A percentile compares a stretch with the other conserved stretches of the same genome.
These are phyloP conservation scores for Cataglyphis livida DNA, from an alignment of 2,888 invertebrate genomes.

Conservation along the genomic window DNA sequence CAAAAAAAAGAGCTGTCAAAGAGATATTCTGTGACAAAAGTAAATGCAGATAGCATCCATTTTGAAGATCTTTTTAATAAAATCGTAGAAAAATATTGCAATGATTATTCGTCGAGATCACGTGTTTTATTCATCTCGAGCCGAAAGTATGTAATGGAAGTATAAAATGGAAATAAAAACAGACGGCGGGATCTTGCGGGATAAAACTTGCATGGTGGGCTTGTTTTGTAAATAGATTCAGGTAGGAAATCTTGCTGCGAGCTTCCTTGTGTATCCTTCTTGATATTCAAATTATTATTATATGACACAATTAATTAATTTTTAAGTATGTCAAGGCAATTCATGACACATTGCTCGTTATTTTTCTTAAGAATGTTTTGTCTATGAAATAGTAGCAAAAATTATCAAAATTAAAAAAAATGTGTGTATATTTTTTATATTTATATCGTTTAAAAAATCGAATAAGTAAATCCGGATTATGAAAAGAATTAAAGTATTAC, in stretches of 20 bases:
- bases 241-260: slow-evolving; percentile 57
- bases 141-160: slow-evolving; percentile 63
- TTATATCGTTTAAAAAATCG: no score
- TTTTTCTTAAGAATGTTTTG: background rate
- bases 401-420: no score
- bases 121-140: slow-evolving; percentile 60
- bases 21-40: background rate
- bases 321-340: background rate
- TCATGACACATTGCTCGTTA: background rate
- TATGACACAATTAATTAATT: background rate
- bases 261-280: background rate
- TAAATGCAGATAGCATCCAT: background rate
- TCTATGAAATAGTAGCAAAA: no score
- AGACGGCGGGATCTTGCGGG: slow-evolving; percentile 57
- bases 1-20: background rate
- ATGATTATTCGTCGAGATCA: slow-evolving; percentile 47
- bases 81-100: background rate
- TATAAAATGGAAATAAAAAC: slow-evolving; percentile 23
- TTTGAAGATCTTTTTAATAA: background rate
- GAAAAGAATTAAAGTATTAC: no score
- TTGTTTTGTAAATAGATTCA: slow-evolving; percentile 70
- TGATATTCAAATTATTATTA: slow-evolving; percentile 1
- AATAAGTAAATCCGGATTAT: no score
- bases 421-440: no score
- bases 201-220: slow-evolving; percentile 57